Evolutionary conservation across 2,797 vertebrate genomes (phyloP).

Genomic region (Crenichthys baileyi): DNA sequence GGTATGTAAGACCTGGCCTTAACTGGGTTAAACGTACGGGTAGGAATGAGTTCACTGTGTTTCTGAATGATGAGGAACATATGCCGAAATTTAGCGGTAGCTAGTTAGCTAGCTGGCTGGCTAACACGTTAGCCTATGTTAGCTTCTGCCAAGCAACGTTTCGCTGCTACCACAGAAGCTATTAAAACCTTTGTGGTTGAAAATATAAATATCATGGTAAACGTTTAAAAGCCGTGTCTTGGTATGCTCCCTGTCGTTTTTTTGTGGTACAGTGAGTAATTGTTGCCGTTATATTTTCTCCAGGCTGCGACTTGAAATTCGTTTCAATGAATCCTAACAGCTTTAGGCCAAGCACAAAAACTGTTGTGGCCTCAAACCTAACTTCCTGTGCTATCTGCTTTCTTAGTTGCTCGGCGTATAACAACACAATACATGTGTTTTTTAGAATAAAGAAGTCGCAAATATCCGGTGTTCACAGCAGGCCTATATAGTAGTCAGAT

Average conservation of each 20-base stretch:
- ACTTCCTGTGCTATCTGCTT: constrained; percentile 59
- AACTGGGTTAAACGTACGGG: neutral
- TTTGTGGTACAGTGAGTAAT: neutral
- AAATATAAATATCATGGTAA: neutral
- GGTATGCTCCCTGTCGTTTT: neutral
- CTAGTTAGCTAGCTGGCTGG: constrained; percentile 61
- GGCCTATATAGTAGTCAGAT: neutral
- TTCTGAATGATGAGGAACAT: constrained; percentile 40
- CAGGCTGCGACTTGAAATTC: constrained; percentile 2
- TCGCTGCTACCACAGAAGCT: neutral
- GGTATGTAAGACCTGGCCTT: neutral
- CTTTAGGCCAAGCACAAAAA: constrained; percentile 59
- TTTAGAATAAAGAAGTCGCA: neutral
- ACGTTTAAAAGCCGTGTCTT: neutral
- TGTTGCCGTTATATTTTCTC: neutral
- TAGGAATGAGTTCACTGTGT: neutral
- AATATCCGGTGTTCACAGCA: neutral
- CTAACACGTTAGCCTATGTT: constrained; percentile 47
- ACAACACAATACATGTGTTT: neutral
- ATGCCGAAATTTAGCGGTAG: constrained; percentile 48
- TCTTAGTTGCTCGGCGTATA: constrained; percentile 5
- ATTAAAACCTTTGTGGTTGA: neutral
- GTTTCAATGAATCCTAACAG: constrained; percentile 48
- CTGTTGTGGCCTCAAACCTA: constrained; percentile 65
- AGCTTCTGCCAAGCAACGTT: constrained; percentile 5